Conservation (phyloP, 2,797 vertebrate genomes). For the Hephaestus fuliginosus region DNA sequence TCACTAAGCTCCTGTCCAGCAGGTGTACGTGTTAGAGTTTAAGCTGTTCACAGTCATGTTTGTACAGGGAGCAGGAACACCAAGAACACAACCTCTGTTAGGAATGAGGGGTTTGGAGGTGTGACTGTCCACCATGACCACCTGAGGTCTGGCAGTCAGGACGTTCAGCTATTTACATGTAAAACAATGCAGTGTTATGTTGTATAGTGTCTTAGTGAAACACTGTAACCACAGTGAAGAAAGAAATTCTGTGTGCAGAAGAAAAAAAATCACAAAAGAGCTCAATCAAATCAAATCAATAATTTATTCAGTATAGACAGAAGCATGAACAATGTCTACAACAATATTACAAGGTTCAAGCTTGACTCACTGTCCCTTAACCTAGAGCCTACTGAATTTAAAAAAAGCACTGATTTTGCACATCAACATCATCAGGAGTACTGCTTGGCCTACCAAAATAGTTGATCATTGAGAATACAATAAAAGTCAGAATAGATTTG, state of each 20-base stretch:
- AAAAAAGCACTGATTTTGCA: background rate
- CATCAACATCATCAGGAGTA: background rate
- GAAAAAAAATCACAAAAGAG: background rate
- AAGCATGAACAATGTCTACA: conserved; percentile 36
- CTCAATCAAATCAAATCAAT: conserved; percentile 43
- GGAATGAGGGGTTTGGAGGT: background rate
- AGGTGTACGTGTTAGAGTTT: background rate
- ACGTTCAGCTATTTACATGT: background rate
- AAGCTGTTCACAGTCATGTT: background rate
- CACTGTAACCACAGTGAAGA: background rate
- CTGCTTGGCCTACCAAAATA: background rate
- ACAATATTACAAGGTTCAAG: conserved; percentile 13
- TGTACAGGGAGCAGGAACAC: background rate
- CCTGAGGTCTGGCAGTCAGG: background rate
- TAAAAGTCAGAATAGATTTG: background rate
- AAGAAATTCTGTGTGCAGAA: background rate
- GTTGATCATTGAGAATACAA: background rate
- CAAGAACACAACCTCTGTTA: background rate
- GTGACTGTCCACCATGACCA: background rate
- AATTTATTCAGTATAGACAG: conserved; percentile 62
- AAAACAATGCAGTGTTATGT: background rate
- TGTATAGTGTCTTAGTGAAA: background rate
- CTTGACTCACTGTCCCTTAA: background rate
- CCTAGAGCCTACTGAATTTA: background rate
- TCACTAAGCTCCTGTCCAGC: too few species aligned